A percentile compares a stretch with the other conserved stretches of the same genome.
phyloP scores from a whole-genome alignment of 23 tunicate genomes.

The Botrylloides violaceus region DNA sequence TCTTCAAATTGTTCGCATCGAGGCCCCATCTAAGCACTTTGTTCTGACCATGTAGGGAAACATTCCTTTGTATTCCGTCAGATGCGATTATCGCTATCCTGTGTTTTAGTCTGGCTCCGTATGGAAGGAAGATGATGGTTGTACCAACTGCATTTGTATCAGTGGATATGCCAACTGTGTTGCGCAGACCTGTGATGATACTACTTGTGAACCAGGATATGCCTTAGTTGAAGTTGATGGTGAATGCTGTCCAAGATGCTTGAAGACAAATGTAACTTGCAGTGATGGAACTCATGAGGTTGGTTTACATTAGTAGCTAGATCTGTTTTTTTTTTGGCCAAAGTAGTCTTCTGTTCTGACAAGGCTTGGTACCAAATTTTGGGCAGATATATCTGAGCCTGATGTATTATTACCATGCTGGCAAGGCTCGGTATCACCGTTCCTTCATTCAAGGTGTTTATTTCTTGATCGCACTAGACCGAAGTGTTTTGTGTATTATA shows the following conservation, averaged over 20 bases:
- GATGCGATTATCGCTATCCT: background rate
- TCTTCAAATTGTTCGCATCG: too few species aligned
- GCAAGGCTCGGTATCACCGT: too few species aligned
- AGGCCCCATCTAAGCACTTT: too few species aligned
- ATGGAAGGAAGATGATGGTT: slow-evolving; percentile 93
- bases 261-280: slow-evolving; percentile 36
- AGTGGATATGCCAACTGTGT: slow-evolving; percentile 80
- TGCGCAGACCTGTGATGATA: slow-evolving; percentile 59
- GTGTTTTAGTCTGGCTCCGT: slow-evolving; percentile 76
- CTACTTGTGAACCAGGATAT: slow-evolving; percentile 46
- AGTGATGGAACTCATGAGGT: slow-evolving; percentile 56
- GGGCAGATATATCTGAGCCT: too few species aligned
- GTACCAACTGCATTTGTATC: slow-evolving; percentile 91
- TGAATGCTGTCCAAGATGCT: slow-evolving; percentile 72
- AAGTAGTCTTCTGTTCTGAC: too few species aligned
- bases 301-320: background rate
- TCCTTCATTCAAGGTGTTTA: too few species aligned
- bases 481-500: too few species aligned
- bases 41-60: too few species aligned
- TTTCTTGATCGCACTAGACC: too few species aligned
- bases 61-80: background rate
- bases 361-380: too few species aligned
- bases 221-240: slow-evolving; percentile 16
- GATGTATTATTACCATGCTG: too few species aligned
- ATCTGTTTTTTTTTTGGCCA: too few species aligned